phyloP scores from a whole-genome alignment of 2,888 invertebrate species.

The Sinopyrophorus schimmeli region DNA sequence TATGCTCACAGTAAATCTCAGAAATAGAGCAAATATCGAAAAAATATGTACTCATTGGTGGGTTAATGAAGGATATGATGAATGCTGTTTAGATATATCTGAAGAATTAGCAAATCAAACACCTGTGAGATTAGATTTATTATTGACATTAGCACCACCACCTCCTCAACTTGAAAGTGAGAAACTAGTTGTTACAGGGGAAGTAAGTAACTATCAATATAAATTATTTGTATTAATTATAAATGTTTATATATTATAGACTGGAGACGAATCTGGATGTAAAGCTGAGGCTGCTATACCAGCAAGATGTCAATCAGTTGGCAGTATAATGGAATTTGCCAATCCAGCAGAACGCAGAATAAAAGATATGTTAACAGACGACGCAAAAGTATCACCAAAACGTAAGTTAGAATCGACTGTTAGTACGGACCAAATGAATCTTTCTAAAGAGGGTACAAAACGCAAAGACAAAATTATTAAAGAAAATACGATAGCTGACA shows the following conservation, averaged over 20 bases:
- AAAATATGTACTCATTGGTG: slow-evolving; percentile 97
- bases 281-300: slow-evolving; percentile 52
- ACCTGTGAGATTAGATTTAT: slow-evolving; percentile 83
- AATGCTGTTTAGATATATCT: slow-evolving; percentile 81
- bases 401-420: slow-evolving; percentile 76
- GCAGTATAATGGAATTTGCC: slow-evolving; percentile 73
- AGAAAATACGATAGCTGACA: slow-evolving; percentile 54
- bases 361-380: slow-evolving; percentile 69
- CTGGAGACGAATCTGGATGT: slow-evolving; percentile 44
- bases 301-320: slow-evolving; percentile 68
- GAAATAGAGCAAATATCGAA: slow-evolving; percentile 86
- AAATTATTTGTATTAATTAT: no score
- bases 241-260: no score
- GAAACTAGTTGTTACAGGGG: slow-evolving; percentile 70
- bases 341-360: slow-evolving; percentile 74
- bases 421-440: slow-evolving; percentile 66
- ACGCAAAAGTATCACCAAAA: slow-evolving; percentile 64
- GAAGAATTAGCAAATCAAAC: slow-evolving; percentile 89
- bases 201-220: slow-evolving; percentile 42
- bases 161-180: slow-evolving; percentile 73
- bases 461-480: slow-evolving; percentile 66
- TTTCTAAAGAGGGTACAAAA: slow-evolving; percentile 54
- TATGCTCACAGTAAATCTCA: slow-evolving; percentile 91
- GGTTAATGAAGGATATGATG: slow-evolving; percentile 86
- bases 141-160: slow-evolving; percentile 83